Base-by-base conservation (phyloP, 92 coral and sea anemone species). In the Parazoanthus swiftii region DNA sequence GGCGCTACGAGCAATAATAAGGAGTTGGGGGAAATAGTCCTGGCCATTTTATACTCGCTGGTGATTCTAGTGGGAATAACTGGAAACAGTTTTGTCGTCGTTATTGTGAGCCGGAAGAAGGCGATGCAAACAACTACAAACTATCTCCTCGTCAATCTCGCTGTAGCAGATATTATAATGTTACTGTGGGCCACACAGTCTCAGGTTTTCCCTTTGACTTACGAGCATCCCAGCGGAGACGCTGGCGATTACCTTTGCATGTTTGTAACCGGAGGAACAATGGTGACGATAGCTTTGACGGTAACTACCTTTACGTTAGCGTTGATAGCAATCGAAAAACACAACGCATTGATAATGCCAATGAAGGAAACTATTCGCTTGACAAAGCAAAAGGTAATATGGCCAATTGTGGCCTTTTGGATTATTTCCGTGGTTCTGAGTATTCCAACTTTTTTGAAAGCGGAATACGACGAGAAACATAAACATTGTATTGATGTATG, bases 121-220 rank as follows among this genome's bases (percentile, higher is more conserved):
- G 37, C 82, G 36, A 79, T 79, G 82, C 82, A 79, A 50, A 79
- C 82, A 6, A 79, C 82, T 1, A 79, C 82, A 51, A 79, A 79
- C 68, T 79, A n/a, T 56, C 67, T 79, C 26, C 82, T 79, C 8
- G 82, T 50, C 8, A 79, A 79, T n/a, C 38, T 79, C 38, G 82
- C 82, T 56, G 67, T 25, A 5, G 36, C 82, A 29, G 82, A 79
- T 46, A 79, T 79, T 16, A n/a, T 79, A n/a, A n/a, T 21, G 59
- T 79, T 79, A 25, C 26, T 79, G 38, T 51, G 82, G 82, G 82
- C 82, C 37, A 36, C 82, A 11, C 82, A 79, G 67, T 79, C 82
- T 23, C 82, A 79, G 37, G 37, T 79, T 46, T 48, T 79, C n/a
- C 38, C 63, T 50, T 46, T 79, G 43, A 33, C 66, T 1, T 79